Percentiles rank a stretch among this genome's conserved stretches.
Evolutionary conservation across 1,140 invertebrate species (phyloP).

Genomic region (Parasteatoda tepidariorum): DNA sequence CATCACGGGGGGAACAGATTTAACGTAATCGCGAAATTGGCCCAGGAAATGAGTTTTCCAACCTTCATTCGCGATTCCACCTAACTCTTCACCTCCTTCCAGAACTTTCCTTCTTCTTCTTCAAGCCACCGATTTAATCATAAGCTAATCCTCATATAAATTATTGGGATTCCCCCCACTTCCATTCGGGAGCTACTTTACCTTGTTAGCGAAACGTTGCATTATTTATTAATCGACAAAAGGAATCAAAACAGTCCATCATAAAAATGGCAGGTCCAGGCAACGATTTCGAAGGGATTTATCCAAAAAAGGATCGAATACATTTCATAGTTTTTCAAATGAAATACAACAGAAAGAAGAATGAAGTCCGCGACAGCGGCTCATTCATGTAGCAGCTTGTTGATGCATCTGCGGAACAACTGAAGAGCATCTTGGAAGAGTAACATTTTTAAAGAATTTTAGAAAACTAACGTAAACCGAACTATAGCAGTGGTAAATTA

Average conservation of each 20-base stretch:
- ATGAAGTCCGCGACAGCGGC: too few species aligned
- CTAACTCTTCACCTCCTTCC: slow-evolving; percentile 28
- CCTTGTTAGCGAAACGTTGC: slow-evolving; percentile 47
- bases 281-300: too few species aligned
- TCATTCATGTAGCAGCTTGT: too few species aligned
- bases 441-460: too few species aligned
- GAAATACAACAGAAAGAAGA: too few species aligned
- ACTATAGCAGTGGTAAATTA: too few species aligned
- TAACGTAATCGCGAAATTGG: slow-evolving; percentile 61
- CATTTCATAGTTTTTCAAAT: too few species aligned
- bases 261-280: background rate
- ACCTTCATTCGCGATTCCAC: slow-evolving; percentile 51
- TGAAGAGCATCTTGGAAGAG: too few species aligned
- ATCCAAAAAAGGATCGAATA: too few species aligned
- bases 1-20: slow-evolving; percentile 54
- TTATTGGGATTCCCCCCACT: slow-evolving; percentile 35
- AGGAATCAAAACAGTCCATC: background rate
- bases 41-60: slow-evolving; percentile 57
- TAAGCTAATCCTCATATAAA: slow-evolving; percentile 49
- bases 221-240: slow-evolving; percentile 40
- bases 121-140: slow-evolving; percentile 49
- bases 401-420: too few species aligned
- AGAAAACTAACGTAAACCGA: too few species aligned
- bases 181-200: slow-evolving; percentile 33
- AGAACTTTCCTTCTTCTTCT: background rate